These are phyloP conservation scores for Xylophagus ater DNA, from an alignment of 2,888 invertebrate species.

Conservation along the genomic window DNA sequence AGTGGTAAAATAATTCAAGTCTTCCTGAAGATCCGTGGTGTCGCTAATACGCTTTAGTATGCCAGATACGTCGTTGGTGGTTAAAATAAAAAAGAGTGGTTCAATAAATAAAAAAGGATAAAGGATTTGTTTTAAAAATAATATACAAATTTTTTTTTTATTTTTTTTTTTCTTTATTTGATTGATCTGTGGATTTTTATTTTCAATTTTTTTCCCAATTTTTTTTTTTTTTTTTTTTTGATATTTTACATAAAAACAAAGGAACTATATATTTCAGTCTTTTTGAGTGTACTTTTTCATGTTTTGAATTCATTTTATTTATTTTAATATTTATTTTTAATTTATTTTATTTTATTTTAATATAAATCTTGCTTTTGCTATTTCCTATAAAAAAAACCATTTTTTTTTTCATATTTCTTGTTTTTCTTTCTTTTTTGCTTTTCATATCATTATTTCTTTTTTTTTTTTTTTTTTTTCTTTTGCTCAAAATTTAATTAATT, in stretches of 20 bases:
- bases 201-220: constrained; percentile 17
- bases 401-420: constrained; percentile 7
- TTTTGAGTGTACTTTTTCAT: constrained; percentile 31
- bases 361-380: too few species aligned
- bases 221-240: constrained; percentile 18
- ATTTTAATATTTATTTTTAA: too few species aligned
- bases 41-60: too few species aligned
- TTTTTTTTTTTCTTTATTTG: constrained; percentile 14
- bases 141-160: constrained; percentile 19
- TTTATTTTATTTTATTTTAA: too few species aligned
- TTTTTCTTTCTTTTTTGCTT: constrained; percentile 11
- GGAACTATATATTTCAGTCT: constrained; percentile 42
- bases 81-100: too few species aligned
- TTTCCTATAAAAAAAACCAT: too few species aligned
- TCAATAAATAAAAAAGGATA: too few species aligned
- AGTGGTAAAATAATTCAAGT: too few species aligned
- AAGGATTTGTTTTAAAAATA: too few species aligned
- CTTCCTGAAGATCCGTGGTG: too few species aligned
- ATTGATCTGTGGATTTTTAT: constrained; percentile 34
- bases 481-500: constrained; percentile 22
- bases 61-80: too few species aligned
- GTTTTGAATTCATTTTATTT: constrained; percentile 5
- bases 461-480: constrained; percentile 15
- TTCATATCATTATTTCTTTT: constrained; percentile 8
- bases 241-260: constrained; percentile 40